These are phyloP conservation scores for Trichonephila clavipes DNA, from an alignment of 1,140 invertebrate species.

Conservation along the genomic window DNA sequence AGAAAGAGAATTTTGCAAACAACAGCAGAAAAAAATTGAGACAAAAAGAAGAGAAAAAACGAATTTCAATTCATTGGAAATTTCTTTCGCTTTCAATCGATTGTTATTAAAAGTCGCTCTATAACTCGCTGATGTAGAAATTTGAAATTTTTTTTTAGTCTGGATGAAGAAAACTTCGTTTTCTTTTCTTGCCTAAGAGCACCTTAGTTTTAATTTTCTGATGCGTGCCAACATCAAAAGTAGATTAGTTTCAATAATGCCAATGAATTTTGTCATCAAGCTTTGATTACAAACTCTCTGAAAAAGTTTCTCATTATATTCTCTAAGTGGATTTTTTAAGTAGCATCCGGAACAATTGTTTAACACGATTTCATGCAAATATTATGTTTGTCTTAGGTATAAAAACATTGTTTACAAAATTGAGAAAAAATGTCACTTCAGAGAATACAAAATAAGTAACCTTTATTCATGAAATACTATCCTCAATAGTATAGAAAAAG, in stretches of 20 bases:
- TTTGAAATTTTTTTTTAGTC: not conserved
- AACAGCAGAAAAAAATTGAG: not conserved
- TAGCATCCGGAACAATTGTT: too few species aligned
- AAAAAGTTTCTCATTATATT: too few species aligned
- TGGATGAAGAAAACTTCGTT: not conserved
- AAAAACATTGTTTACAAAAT: too few species aligned
- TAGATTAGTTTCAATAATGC: slow-evolving; percentile 21
- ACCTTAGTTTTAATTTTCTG: not conserved
- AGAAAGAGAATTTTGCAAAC: slow-evolving; percentile 33
- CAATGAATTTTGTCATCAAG: not conserved
- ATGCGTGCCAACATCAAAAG: not conserved
- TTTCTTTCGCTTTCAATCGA: slow-evolving; percentile 42
- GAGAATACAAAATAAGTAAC: too few species aligned
- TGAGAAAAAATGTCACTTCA: too few species aligned
- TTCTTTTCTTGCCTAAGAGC: slow-evolving; percentile 7
- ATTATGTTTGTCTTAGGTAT: too few species aligned
- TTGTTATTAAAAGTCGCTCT: slow-evolving; percentile 18
- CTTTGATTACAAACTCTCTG: not conserved
- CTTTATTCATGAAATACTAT: too few species aligned
- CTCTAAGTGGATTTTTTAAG: too few species aligned
- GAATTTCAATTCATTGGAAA: slow-evolving; percentile 24
- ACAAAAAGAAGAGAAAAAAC: slow-evolving; percentile 37
- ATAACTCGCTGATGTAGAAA: not conserved
- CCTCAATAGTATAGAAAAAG: too few species aligned
- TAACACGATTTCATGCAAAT: too few species aligned